Evolutionary conservation across 2,113 vertebrate genomes (phyloP), one percentile per base, ranked within the genome.

Genomic region (Butorides virescens): DNA sequence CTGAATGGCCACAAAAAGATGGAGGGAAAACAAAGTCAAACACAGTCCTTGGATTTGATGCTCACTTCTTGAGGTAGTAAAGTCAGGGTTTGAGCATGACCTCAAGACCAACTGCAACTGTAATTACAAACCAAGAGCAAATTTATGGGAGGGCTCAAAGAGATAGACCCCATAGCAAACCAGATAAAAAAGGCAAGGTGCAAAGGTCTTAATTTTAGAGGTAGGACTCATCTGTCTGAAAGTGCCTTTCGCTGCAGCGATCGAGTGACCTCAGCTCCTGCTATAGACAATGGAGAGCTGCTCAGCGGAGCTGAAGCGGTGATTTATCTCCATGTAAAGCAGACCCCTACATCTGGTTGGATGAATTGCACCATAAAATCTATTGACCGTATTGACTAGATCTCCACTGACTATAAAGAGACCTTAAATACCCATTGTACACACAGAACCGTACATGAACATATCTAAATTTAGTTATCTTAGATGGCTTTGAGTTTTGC

Each of bases 341-440:
- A 89, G 47, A 78, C 4, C 65, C 21, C 56, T 88, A 39, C 37
- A 65, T 67, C n/a, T 91, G 56, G 21, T 23, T 91, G 70, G 66
- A 87, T 81, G 39, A 91, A 90, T 61, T 78, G 49, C 52, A 75
- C 39, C 39, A 34, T 87, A 89, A 91, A 95, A 92, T 72, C 84
- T 71, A 75, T 81, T 39, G 52, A 81, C 36, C 61, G 20, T 44
- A 90, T 91, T 78, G 77, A 89, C 61, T 65, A 29, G 39, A 59
- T 68, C 73, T 65, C 62, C 23, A 65, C 44, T 78, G 83, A 50
- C 46, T 78, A 52, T 44, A 67, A 89, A 78, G 15, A 74, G 73
- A 75, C 78, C 20, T 36, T 70, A 81, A 91, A 81, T 26, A 37
- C 32, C 10, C 49, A 36, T 15, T 87, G 34, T n/a, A 86, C 10